Conservation (phyloP, 2,888 invertebrate genomes). For the Lamellibrachia columna region DNA sequence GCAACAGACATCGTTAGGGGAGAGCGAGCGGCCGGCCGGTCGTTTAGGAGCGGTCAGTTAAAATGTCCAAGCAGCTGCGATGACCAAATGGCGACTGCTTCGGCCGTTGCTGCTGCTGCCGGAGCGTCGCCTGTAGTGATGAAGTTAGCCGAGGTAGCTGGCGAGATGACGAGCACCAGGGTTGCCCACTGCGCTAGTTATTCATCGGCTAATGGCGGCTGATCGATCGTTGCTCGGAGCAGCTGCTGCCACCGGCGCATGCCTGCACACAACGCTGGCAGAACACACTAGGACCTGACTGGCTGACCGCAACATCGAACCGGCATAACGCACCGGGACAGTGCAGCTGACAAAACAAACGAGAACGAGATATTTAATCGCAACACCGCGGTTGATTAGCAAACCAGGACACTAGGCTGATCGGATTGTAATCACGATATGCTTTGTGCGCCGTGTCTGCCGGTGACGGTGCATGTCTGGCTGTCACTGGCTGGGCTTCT, state of each 20-base stretch:
- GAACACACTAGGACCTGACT: background rate
- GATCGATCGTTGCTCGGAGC: background rate
- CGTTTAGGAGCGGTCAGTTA: no score
- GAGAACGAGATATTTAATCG: background rate
- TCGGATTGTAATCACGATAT: background rate
- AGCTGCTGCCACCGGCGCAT: background rate
- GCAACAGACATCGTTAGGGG: background rate
- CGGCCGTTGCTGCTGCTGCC: background rate
- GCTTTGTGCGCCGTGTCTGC: background rate
- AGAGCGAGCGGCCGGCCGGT: background rate
- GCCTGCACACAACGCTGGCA: background rate
- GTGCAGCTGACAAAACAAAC: background rate
- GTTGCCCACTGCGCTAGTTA: background rate
- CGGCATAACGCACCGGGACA: background rate
- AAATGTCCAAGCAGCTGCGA: background rate
- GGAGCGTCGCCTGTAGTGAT: background rate
- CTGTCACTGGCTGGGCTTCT: background rate
- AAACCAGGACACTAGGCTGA: background rate
- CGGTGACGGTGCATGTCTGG: no score
- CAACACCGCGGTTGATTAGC: background rate
- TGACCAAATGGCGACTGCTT: background rate
- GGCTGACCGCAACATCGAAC: background rate
- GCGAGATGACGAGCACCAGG: background rate
- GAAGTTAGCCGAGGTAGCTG: background rate
- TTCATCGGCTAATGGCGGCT: background rate